Evolutionary conservation across 1,140 invertebrate species (phyloP), one percentile per base, ranked within the genome.

Genomic region (Calycopis cecrops): DNA sequence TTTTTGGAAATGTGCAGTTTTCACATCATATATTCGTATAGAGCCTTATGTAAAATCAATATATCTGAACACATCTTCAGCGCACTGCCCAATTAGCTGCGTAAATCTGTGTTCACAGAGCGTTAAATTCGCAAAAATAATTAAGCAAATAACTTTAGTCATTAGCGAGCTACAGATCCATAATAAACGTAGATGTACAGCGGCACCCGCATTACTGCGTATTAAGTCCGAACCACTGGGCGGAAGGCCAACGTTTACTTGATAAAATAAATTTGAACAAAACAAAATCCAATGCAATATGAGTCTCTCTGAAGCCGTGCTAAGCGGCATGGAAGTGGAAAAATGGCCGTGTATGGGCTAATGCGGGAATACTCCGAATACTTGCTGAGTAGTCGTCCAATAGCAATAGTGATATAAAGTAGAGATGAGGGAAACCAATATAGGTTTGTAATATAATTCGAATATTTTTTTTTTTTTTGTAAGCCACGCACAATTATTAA

Each of bases 241-340:
- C 70, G 69, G 78, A 76, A 80, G 65, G 63, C 79, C 71, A 75
- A 69, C 76, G 75, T 83, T 84, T 83, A 83, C 79, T 84, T 81
- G 83, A 86, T 86, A 85, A 86, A 86, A 86, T 86, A 84, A 86
- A 83, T 86, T 83, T 79, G 79, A 74, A 82, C 79, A 81, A 83
- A 84, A 86, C 83, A 86, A 85, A 28, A 85, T 73, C 76, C 76
- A 82, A 76, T 74, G 78, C 79, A 81, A 84, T 86, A 86, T 86
- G 83, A 83, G 80, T 86, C 76, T 82, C 79, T 82, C 69, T 86
- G 83, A 85, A 85, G 75, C 80, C 70, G 72, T 84, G 83, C 69
- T 73, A 75, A 86, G 75, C 69, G 71, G 79, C 74, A 80, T 80
- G 81, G 83, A 86, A 86, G 76, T 67, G 79, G 80, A 84, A 84